Conservation (phyloP, 2,888 invertebrate species). For the Catocala nupta region DNA sequence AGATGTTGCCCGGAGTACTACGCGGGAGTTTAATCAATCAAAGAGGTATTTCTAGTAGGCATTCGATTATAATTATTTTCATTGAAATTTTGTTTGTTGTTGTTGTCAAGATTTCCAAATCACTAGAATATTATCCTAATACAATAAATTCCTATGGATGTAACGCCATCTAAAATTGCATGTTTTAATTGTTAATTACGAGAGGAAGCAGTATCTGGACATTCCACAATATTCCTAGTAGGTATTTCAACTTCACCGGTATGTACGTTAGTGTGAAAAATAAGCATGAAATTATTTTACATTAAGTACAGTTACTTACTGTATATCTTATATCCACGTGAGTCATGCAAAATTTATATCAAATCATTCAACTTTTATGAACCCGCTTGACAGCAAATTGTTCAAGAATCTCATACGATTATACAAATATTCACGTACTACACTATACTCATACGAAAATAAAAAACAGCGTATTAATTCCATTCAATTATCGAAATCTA, state of each 20-base stretch:
- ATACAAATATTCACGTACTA: slow-evolving; percentile 13
- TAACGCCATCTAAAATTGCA: too few species aligned
- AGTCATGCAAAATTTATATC: slow-evolving; percentile 4
- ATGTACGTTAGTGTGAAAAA: slow-evolving; percentile 1
- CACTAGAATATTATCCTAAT: too few species aligned
- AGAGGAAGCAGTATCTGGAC: too few species aligned
- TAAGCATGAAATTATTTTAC: slow-evolving; percentile 4
- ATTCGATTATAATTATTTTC: too few species aligned
- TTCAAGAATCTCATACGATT: neutral
- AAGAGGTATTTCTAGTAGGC: too few species aligned
- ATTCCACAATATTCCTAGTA: too few species aligned
- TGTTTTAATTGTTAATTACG: too few species aligned
- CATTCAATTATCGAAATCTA: slow-evolving; percentile 28
- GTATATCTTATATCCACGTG: slow-evolving; percentile 9
- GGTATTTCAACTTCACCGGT: neutral
- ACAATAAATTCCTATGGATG: too few species aligned
- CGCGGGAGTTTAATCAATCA: too few species aligned
- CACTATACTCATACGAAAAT: slow-evolving; percentile 1
- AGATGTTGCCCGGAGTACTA: neutral
- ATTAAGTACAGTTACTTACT: slow-evolving; percentile 14
- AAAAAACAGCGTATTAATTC: slow-evolving; percentile 17
- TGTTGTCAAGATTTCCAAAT: too few species aligned
- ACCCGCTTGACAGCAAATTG: too few species aligned
- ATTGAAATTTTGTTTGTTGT: too few species aligned
- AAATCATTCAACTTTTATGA: neutral